Evolutionary conservation across 2,797 vertebrate species (phyloP).

Genomic region (Ataeniobius toweri): DNA sequence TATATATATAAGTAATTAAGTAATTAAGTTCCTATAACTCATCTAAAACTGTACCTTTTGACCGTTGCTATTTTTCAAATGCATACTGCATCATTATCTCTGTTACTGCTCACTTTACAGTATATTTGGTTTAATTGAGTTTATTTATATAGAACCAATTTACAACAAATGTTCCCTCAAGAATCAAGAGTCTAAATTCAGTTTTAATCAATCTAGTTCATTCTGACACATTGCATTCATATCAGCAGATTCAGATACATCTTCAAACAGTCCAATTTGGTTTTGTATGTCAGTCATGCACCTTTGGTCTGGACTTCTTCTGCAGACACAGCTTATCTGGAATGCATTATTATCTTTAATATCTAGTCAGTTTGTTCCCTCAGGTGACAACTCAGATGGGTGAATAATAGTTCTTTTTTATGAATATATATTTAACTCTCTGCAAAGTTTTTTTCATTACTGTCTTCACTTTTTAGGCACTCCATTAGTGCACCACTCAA

Average conservation of each 20-base stretch:
- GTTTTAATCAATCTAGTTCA: neutral
- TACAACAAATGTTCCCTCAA: neutral
- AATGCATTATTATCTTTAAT: constrained; percentile 15
- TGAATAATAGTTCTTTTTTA: constrained; percentile 22
- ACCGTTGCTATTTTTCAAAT: no score
- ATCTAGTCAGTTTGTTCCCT: constrained; percentile 10
- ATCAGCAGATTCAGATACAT: neutral
- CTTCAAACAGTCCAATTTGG: neutral
- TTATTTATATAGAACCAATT: neutral
- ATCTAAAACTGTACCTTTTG: no score
- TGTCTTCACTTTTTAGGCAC: constrained; percentile 19
- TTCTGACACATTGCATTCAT: neutral
- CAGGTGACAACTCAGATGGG: neutral
- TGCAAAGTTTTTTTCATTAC: constrained; percentile 20
- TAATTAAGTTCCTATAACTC: no score
- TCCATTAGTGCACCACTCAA: constrained; percentile 1
- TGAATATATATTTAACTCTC: constrained; percentile 26
- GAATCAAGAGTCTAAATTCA: neutral
- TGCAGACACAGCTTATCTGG: constrained; percentile 15
- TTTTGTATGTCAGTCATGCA: neutral
- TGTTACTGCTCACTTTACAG: no score
- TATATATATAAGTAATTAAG: no score
- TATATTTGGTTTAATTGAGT: no score
- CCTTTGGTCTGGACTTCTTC: constrained; percentile 19
- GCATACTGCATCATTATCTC: no score